Evolutionary conservation across 2,797 vertebrate species (phyloP).

Genomic region (Hoplostethus atlanticus): DNA sequence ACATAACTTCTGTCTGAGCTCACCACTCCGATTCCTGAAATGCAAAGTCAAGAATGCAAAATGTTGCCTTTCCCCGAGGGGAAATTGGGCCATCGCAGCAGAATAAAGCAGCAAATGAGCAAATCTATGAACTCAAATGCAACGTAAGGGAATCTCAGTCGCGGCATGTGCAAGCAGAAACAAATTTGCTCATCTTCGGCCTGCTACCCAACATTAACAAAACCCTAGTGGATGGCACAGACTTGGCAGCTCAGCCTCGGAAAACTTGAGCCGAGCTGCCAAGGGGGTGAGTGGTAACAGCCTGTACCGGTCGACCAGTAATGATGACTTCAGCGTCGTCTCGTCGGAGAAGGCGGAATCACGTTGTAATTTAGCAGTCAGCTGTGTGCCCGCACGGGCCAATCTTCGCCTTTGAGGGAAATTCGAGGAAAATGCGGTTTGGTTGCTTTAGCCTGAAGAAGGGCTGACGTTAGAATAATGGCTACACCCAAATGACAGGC

Average conservation of each 20-base stretch:
- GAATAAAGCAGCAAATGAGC: no score
- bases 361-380: slow-evolving; percentile 7
- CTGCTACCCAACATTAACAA: slow-evolving; percentile 31
- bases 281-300: slow-evolving; percentile 1
- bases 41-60: neutral
- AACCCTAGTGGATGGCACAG: slow-evolving; percentile 51
- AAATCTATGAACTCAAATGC: neutral
- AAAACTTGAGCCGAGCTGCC: slow-evolving; percentile 25
- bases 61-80: neutral
- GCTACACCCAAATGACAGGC: neutral
- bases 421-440: slow-evolving; percentile 49
- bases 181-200: neutral
- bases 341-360: slow-evolving; percentile 1
- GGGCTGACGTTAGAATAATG: slow-evolving; percentile 14
- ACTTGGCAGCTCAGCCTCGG: slow-evolving; percentile 29
- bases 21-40: slow-evolving; percentile 1
- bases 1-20: neutral
- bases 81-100: no score
- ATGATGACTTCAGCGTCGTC: slow-evolving; percentile 15
- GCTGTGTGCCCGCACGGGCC: neutral
- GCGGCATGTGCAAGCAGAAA: neutral
- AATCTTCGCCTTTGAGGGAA: slow-evolving; percentile 23
- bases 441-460: slow-evolving; percentile 35
- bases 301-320: slow-evolving; percentile 21
- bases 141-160: slow-evolving; percentile 7